These are phyloP conservation scores for Rhizomys pruinosus DNA, from an alignment of 2,113 vertebrate genomes.

Conservation along the genomic window DNA sequence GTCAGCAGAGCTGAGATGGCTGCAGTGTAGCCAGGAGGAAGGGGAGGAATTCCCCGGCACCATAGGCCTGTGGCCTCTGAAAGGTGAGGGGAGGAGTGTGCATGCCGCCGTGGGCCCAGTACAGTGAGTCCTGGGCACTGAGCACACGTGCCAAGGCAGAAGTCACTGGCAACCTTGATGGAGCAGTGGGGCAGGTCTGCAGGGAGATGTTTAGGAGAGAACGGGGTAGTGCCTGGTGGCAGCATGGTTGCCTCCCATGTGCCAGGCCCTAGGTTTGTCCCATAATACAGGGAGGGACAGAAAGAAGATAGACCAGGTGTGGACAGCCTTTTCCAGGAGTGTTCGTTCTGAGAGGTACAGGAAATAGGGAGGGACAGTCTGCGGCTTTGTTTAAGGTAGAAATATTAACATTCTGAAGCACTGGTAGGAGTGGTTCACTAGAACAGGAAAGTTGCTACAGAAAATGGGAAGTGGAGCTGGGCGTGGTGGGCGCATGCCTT, in stretches of 20 bases:
- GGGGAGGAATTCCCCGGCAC: neutral
- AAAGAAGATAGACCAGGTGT: neutral
- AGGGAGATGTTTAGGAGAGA: neutral
- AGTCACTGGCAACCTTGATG: neutral
- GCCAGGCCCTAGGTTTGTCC: neutral
- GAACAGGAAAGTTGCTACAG: neutral
- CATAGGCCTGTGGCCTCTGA: neutral
- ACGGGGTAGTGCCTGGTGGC: too few relatives aligned
- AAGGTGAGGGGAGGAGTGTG: neutral
- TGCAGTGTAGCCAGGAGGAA: neutral
- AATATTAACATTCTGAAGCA: neutral
- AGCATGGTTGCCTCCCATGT: too few relatives aligned
- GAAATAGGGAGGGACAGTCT: neutral
- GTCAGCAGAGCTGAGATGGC: neutral
- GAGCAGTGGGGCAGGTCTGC: neutral
- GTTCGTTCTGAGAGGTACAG: conserved; percentile 18
- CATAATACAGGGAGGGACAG: neutral
- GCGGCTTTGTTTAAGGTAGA: neutral
- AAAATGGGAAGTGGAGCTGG: neutral
- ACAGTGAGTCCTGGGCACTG: too few relatives aligned
- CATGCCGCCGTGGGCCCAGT: too few relatives aligned
- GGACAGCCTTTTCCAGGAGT: neutral
- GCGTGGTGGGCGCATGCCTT: too few relatives aligned
- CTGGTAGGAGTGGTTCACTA: neutral
- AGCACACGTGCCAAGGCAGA: too few relatives aligned